Base-by-base conservation (phyloP, 2,797 vertebrate genomes). In the Anabacerthia variegaticeps region DNA sequence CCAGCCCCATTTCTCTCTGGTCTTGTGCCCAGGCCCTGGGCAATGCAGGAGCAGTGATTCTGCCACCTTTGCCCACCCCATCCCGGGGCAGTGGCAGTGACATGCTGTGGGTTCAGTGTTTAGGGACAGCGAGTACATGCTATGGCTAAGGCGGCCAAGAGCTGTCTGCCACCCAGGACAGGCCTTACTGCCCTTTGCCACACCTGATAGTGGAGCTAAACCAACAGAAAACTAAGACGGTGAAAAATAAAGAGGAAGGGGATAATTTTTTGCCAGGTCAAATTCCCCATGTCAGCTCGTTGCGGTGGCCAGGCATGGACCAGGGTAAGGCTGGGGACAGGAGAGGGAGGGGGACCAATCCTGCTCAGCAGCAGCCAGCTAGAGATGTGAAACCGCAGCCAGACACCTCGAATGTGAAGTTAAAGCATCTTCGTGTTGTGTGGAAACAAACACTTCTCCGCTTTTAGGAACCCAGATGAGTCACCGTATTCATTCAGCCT, bases 401-500 rank as follows among this genome's bases (percentile, higher is more conserved):
- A 52, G 58, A 88, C 58, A 88, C 62, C 89, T 75, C 75, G 61
- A 85, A 84, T 0, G 0, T 39, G 61, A 63, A 77, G 55, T 84
- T 86, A 86, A 94, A 94, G 51, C 44, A 44, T 73, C 79, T 66
- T 81, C 1, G 1, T 23, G 8, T 14, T 30, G 54, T 81, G 52
- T 49, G 51, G 94, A 95, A 95, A 95, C 76, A 95, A 71, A 85
- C 26, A 83, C 16, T 55, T 85, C 43, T 92, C 77, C 61, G 66
- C 85, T 84, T 92, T 94, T 62, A 90, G 76, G 92, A 94, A 69
- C 83, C 2, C 20, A 46, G 24, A 91, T 96, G 95, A 96, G 92
- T 95, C 95, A 95, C 69, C 0, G 0, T 8, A 15, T 74, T 83
- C 89, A 89, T 77, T 83, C 78, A 88, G 83, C 36, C 79, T 16